Conservation (phyloP, 2,113 vertebrate genomes). For the Corapipo altera region DNA sequence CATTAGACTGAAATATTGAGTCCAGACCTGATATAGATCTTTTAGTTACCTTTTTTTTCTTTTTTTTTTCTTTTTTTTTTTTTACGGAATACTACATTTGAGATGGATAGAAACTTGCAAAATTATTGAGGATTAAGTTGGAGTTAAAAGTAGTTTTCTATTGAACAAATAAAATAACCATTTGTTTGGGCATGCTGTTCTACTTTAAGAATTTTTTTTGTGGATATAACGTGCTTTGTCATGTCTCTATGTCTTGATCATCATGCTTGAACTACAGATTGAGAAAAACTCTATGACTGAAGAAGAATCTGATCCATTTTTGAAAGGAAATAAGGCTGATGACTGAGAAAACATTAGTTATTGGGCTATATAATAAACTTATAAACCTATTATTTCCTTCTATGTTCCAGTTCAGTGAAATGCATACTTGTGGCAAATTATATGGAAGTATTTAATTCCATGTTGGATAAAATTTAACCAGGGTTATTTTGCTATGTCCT, state of each 20-base stretch:
- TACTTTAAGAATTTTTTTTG: background rate
- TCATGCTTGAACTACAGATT: background rate
- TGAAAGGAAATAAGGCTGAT: background rate
- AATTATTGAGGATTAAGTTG: background rate
- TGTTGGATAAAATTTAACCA: background rate
- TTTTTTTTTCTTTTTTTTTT: background rate
- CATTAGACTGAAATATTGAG: background rate
- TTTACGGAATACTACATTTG: background rate
- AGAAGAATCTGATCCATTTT: background rate
- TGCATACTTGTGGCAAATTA: background rate
- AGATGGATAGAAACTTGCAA: background rate
- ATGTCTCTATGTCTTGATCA: background rate
- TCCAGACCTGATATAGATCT: background rate
- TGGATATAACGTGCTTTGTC: background rate
- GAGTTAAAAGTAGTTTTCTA: background rate
- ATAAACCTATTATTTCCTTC: background rate
- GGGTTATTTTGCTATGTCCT: background rate
- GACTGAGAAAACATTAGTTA: background rate
- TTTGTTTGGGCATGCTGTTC: background rate
- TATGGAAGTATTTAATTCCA: background rate
- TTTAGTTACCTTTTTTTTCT: background rate
- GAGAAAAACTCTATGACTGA: background rate
- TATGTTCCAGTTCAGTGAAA: background rate
- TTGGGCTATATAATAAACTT: background rate
- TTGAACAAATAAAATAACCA: background rate